A percentile compares a stretch with the other conserved stretches of the same genome.
phyloP scores from a whole-genome alignment of 2,888 invertebrate species.

The Tribolium freemani region DNA sequence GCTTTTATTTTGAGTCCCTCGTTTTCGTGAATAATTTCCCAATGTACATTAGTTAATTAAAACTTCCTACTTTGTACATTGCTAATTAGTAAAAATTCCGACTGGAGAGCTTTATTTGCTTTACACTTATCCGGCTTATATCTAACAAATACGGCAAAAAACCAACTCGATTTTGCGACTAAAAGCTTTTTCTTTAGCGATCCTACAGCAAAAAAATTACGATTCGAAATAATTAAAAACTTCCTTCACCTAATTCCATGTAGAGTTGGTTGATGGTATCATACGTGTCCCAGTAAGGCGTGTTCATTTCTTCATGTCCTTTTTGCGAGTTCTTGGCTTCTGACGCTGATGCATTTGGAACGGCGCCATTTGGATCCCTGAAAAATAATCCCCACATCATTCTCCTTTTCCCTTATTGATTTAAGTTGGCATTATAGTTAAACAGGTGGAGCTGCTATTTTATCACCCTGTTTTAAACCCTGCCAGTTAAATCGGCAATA shows the following conservation, averaged over 20 bases:
- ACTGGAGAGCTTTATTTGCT: constrained; percentile 17
- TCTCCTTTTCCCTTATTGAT: constrained; percentile 3
- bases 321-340: constrained; percentile 58
- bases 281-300: constrained; percentile 91
- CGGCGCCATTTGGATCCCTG: constrained; percentile 79
- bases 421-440: neutral
- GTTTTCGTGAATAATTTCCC: constrained; percentile 16
- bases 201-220: constrained; percentile 5
- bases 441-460: constrained; percentile 34
- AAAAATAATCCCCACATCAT: constrained; percentile 50
- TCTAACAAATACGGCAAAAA: constrained; percentile 1
- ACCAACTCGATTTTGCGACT: constrained; percentile 17
- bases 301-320: constrained; percentile 62
- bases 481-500: constrained; percentile 2
- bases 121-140: constrained; percentile 6
- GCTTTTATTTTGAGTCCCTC: constrained; percentile 13
- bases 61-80: constrained; percentile 26
- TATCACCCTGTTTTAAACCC: constrained; percentile 14
- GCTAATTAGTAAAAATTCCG: constrained; percentile 25
- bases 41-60: constrained; percentile 34
- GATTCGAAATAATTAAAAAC: constrained; percentile 3
- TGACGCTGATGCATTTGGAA: constrained; percentile 61
- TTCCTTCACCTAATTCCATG: constrained; percentile 80
- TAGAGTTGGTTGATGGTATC: constrained; percentile 92
- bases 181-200: constrained; percentile 18